phyloP scores from a whole-genome alignment of 1,140 invertebrate species.

The Drosophila suzukii region DNA sequence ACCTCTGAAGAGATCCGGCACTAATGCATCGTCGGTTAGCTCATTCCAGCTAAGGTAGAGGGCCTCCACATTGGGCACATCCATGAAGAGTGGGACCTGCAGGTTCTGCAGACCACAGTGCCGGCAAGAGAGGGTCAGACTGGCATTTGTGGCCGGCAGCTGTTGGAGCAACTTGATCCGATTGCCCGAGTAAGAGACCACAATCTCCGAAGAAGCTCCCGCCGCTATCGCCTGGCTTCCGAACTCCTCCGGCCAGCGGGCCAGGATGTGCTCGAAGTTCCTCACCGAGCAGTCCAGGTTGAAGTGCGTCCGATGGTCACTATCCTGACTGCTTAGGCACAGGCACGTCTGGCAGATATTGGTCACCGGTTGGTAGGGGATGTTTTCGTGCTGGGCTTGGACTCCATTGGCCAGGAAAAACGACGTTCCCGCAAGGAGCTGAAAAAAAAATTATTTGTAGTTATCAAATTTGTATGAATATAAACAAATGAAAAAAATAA shows the following conservation, averaged over 20 bases:
- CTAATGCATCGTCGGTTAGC: constrained; percentile 87
- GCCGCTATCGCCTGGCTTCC: constrained; percentile 44
- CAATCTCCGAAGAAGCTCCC: constrained; percentile 62
- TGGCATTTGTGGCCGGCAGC: constrained; percentile 82
- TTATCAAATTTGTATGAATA: too few species aligned
- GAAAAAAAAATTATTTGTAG: background rate
- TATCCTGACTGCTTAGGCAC: constrained; percentile 58
- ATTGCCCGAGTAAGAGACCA: constrained; percentile 84
- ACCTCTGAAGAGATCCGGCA: constrained; percentile 87
- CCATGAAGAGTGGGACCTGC: constrained; percentile 87
- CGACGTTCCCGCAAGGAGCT: constrained; percentile 30
- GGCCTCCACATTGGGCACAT: constrained; percentile 87
- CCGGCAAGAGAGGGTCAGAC: constrained; percentile 79
- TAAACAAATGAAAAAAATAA: too few species aligned
- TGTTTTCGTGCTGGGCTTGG: constrained; percentile 67
- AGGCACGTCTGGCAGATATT: constrained; percentile 74
- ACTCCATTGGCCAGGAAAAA: constrained; percentile 12
- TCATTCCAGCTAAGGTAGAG: constrained; percentile 90
- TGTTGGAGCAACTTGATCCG: constrained; percentile 81
- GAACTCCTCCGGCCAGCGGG: constrained; percentile 84
- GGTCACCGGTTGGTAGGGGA: constrained; percentile 70
- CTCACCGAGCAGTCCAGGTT: constrained; percentile 81
- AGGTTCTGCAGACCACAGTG: constrained; percentile 86
- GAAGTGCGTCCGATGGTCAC: constrained; percentile 45
- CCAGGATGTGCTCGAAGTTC: constrained; percentile 83